phyloP scores from a whole-genome alignment of 2,888 invertebrate genomes.

The Leptopterna dolabrata region DNA sequence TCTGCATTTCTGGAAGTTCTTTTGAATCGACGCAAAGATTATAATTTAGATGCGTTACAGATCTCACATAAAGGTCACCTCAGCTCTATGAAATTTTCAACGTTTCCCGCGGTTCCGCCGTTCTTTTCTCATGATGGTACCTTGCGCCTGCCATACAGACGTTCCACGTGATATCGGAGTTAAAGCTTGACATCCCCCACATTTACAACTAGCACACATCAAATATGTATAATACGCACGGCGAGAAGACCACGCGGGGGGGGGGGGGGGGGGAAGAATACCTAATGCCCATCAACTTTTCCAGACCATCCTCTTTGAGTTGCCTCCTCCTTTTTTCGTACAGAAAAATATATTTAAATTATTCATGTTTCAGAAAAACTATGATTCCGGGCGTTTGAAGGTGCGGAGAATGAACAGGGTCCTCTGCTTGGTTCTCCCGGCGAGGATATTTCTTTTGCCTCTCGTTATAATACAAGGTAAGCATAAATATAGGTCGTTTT shows the following conservation, averaged over 20 bases:
- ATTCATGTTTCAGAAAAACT: conserved; percentile 48
- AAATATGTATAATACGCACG: background rate
- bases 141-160: background rate
- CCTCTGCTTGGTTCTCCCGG: conserved; percentile 56
- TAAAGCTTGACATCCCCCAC: background rate
- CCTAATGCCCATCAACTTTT: conserved; percentile 16
- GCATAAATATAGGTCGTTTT: too few relatives aligned
- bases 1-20: too few relatives aligned
- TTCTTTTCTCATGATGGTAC: background rate
- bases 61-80: background rate
- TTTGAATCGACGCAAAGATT: too few relatives aligned
- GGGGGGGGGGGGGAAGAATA: conserved; percentile 19
- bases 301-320: conserved; percentile 1
- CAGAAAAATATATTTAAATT: conserved; percentile 28
- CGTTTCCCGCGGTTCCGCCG: background rate
- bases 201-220: background rate
- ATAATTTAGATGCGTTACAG: too few relatives aligned
- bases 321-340: background rate
- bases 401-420: conserved; percentile 54
- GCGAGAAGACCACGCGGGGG: conserved; percentile 11
- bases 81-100: background rate
- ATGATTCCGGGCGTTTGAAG: conserved; percentile 53
- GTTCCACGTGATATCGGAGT: background rate
- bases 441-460: conserved; percentile 57
- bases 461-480: conserved; percentile 56